phyloP scores from a whole-genome alignment of 2,797 vertebrate genomes.

The Remorina albescens region DNA sequence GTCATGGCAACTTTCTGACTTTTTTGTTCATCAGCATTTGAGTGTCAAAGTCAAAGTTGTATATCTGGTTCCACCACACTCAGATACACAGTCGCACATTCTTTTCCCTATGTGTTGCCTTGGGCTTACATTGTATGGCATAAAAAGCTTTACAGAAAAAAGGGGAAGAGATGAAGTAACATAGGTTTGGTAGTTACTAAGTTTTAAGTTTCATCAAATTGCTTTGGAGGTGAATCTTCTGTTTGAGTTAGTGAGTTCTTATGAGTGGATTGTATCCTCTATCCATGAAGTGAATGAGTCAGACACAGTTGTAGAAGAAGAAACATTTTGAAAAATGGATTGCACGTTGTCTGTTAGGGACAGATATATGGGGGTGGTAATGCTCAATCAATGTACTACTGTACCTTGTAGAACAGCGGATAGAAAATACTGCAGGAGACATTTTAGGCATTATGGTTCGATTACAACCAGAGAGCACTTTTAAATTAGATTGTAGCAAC shows the following conservation, averaged over 20 bases:
- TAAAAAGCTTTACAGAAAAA: neutral
- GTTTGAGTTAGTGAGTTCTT: neutral
- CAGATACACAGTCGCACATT: neutral
- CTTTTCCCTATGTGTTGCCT: neutral
- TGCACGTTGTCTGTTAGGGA: neutral
- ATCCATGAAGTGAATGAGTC: slow-evolving; percentile 23
- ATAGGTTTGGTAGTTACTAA: slow-evolving; percentile 2
- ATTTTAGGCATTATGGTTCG: neutral
- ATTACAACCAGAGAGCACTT: slow-evolving; percentile 15
- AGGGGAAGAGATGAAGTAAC: neutral
- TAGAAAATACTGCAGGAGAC: slow-evolving; percentile 12
- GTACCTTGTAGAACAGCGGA: neutral
- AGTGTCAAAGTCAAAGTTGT: slow-evolving; percentile 56
- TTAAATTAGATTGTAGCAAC: slow-evolving; percentile 8
- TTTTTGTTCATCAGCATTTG: slow-evolving; percentile 32
- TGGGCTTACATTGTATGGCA: slow-evolving; percentile 16
- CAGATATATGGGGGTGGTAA: neutral
- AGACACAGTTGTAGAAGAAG: neutral
- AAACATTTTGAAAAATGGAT: slow-evolving; percentile 1
- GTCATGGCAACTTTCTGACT: slow-evolving; percentile 5
- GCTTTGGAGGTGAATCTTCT: neutral
- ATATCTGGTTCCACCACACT: slow-evolving; percentile 55
- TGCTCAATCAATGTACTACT: neutral
- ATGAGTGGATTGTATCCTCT: neutral
- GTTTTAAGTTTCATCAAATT: neutral